These are phyloP conservation scores for Seriola aureovittata DNA, from an alignment of 2,113 vertebrate species.

Conservation along the genomic window DNA sequence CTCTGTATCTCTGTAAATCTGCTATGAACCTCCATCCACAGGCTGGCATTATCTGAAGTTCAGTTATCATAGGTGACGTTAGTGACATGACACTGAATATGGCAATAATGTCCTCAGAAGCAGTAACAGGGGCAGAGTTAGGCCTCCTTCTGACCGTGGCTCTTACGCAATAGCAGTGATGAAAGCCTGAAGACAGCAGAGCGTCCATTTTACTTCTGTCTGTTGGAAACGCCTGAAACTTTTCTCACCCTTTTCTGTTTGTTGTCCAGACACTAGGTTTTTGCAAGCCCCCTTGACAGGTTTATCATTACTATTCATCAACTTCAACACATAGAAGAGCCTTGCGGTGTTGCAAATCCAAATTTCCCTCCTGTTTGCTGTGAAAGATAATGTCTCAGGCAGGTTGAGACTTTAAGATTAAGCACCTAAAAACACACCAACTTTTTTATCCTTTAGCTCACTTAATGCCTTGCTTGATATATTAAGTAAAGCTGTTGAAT, in stretches of 20 bases:
- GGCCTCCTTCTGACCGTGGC: not conserved
- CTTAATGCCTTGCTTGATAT: not conserved
- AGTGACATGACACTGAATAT: not conserved
- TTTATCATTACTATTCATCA: conserved; percentile 26
- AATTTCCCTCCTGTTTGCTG: not conserved
- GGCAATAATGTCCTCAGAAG: not conserved
- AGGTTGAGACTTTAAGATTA: conserved; percentile 13
- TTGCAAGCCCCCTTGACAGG: not conserved
- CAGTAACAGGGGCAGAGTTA: not conserved
- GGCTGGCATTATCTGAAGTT: not conserved
- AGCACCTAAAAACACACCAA: conserved; percentile 1
- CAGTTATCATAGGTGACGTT: not conserved
- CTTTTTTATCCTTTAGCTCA: not conserved
- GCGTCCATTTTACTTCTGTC: not conserved
- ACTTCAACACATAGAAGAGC: conserved; percentile 2
- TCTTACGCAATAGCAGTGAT: not conserved
- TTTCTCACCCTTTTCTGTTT: conserved; percentile 4
- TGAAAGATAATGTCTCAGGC: not conserved
- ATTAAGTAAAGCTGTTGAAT: not conserved
- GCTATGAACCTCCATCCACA: not conserved
- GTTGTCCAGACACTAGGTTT: not conserved
- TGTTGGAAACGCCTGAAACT: conserved; percentile 1
- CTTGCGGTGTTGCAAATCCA: conserved; percentile 1
- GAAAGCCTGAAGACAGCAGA: not conserved
- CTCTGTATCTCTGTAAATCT: not conserved